These are phyloP conservation scores for Synergus laeviventris DNA, from an alignment of 2,888 invertebrate genomes.

Conservation along the genomic window DNA sequence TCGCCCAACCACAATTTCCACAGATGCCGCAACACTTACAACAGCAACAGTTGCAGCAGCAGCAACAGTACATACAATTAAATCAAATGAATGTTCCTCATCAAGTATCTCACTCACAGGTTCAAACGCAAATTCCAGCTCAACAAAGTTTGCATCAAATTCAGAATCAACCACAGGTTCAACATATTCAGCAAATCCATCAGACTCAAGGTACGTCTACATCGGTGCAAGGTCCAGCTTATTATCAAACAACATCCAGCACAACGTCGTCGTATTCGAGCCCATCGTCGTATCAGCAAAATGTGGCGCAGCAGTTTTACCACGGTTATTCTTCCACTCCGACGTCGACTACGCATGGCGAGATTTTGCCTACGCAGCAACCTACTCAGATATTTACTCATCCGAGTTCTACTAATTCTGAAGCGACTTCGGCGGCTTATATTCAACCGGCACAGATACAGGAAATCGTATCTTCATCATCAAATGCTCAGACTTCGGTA, in stretches of 20 bases:
- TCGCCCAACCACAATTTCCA: conserved; percentile 70
- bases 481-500: not conserved
- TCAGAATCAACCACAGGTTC: conserved; percentile 64
- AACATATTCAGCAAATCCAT: conserved; percentile 72
- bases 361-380: conserved; percentile 64
- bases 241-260: conserved; percentile 63
- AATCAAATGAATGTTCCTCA: conserved; percentile 79
- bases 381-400: conserved; percentile 55
- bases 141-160: conserved; percentile 63
- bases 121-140: conserved; percentile 74
- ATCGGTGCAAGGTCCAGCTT: conserved; percentile 67
- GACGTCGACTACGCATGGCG: conserved; percentile 64
- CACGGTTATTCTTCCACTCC: conserved; percentile 64
- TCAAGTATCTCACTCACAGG: conserved; percentile 77
- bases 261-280: conserved; percentile 58
- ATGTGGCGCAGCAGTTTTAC: conserved; percentile 65
- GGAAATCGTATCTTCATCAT: conserved; percentile 55
- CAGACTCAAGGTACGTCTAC: conserved; percentile 65
- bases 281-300: conserved; percentile 65
- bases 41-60: conserved; percentile 78
- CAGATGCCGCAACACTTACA: conserved; percentile 63
- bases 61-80: conserved; percentile 77
- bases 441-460: conserved; percentile 64
- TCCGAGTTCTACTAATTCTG: conserved; percentile 53
- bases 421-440: conserved; percentile 57